These are phyloP conservation scores for Tromatobia lineatoria DNA, from an alignment of 2,888 invertebrate genomes.

Conservation along the genomic window DNA sequence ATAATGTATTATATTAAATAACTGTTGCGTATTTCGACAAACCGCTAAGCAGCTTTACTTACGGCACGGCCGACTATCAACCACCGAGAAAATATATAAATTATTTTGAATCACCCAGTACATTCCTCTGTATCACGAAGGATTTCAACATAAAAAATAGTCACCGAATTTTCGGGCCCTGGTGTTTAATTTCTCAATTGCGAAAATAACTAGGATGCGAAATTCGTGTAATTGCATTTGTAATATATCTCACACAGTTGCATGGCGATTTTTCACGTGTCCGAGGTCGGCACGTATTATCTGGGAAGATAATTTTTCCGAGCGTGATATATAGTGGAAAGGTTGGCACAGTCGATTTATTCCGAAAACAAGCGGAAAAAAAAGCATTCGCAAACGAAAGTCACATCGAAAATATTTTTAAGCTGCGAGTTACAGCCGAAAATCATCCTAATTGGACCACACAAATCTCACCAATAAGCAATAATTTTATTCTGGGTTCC, in stretches of 20 bases:
- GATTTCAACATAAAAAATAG: conserved; percentile 26
- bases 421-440: not conserved
- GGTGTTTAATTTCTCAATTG: conserved; percentile 4
- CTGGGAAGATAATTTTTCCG: not conserved
- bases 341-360: not conserved
- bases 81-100: too few species aligned
- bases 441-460: not conserved
- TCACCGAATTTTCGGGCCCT: conserved; percentile 17
- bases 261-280: conserved; percentile 16
- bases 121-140: not conserved
- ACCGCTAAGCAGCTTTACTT: too few species aligned
- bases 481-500: not conserved
- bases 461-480: not conserved
- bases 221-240: conserved; percentile 19
- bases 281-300: not conserved
- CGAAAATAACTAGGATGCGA: not conserved
- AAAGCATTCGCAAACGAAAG: not conserved
- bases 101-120: not conserved
- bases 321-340: not conserved
- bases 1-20: too few species aligned
- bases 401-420: not conserved
- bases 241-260: conserved; percentile 18
- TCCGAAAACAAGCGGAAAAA: not conserved
- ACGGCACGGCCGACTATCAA: too few species aligned
- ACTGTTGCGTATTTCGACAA: too few species aligned